These are phyloP conservation scores for Leptoteleia sp. DNA, from an alignment of 1,140 invertebrate genomes.

Conservation along the genomic window DNA sequence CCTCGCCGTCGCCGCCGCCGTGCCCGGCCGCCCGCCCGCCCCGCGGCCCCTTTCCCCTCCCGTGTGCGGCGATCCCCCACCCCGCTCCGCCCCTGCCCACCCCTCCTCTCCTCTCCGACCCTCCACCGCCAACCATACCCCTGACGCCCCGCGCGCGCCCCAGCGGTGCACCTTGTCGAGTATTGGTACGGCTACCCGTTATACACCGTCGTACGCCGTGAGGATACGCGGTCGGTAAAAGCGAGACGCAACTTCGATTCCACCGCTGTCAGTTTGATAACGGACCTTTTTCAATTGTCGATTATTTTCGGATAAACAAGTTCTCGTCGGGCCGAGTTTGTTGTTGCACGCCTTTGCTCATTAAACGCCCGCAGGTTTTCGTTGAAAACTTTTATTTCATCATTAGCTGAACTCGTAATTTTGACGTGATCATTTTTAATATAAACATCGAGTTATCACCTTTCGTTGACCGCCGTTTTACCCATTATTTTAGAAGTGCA, in stretches of 20 bases:
- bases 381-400: too few relatives aligned
- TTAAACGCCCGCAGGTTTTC: too few relatives aligned
- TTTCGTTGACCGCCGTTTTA: too few relatives aligned
- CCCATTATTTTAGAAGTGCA: too few relatives aligned
- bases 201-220: conserved; percentile 50
- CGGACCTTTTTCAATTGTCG: background rate
- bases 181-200: conserved; percentile 69
- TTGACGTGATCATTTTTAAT: too few relatives aligned
- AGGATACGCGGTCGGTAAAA: conserved; percentile 31
- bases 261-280: background rate
- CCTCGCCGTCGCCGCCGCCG: conserved; percentile 2
- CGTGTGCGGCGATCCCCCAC: too few relatives aligned
- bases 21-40: background rate
- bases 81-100: background rate
- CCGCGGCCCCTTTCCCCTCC: conserved; percentile 38
- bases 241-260: background rate
- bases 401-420: too few relatives aligned
- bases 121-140: too few relatives aligned
- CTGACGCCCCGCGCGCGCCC: conserved; percentile 21
- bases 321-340: too few relatives aligned
- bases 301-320: background rate
- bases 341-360: too few relatives aligned
- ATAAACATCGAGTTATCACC: too few relatives aligned
- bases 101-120: conserved; percentile 30
- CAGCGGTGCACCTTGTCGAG: conserved; percentile 66